Evolutionary conservation across 2,113 vertebrate genomes (phyloP).

Genomic region (human): DNA sequence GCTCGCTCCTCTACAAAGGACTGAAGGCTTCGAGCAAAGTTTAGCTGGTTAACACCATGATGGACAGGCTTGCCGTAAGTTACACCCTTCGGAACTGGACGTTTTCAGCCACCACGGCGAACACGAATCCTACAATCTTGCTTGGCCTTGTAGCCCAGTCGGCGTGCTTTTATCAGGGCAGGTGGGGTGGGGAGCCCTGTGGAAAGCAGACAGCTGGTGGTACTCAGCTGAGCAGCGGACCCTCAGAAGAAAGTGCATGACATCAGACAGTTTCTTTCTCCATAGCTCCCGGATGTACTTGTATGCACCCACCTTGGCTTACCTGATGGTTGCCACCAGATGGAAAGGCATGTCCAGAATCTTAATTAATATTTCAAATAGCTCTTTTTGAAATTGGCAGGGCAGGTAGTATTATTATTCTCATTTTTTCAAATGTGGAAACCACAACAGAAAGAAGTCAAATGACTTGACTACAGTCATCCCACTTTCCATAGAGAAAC

Average conservation of each 20-base stretch:
- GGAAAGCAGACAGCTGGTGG: no score
- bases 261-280: no score
- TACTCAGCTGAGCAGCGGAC: no score
- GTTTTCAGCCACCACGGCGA: no score
- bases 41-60: slow-evolving; percentile 94
- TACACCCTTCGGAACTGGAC: no score
- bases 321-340: no score
- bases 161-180: no score
- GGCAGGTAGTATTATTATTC: not conserved
- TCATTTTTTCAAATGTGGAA: not conserved
- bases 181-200: no score
- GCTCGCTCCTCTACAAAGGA: slow-evolving; percentile 97
- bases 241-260: no score
- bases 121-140: slow-evolving; percentile 88
- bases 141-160: slow-evolving; percentile 96
- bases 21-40: slow-evolving; percentile 97
- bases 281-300: no score
- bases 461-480: not conserved
- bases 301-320: no score
- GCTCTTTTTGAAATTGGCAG: not conserved
- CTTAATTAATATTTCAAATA: not conserved
- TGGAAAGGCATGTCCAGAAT: not conserved
- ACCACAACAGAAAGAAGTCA: not conserved
- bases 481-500: not conserved
- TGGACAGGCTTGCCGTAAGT: no score